Percentiles rank a stretch among this genome's conserved stretches.
Evolutionary conservation across 2,797 vertebrate species (phyloP).

Genomic region (Sarcophilus harrisii): DNA sequence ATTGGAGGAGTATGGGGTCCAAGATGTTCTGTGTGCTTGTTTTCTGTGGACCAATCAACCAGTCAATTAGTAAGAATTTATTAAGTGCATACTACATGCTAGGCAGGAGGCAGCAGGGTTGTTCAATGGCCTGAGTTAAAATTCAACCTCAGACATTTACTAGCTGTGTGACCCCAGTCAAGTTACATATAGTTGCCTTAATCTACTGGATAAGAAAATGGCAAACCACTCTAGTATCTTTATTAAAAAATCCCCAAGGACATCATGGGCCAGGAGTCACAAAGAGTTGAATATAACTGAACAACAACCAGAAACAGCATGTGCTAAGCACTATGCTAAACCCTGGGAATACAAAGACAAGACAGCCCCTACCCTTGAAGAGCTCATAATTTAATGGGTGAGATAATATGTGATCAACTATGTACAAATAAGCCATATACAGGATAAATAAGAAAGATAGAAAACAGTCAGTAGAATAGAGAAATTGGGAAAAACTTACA

Average conservation of each 20-base stretch:
- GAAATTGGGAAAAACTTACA: not conserved
- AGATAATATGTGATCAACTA: not conserved
- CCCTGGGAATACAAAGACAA: not conserved
- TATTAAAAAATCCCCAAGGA: not conserved
- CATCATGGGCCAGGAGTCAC: not conserved
- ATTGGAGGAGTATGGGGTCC: not conserved
- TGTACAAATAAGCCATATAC: not conserved
- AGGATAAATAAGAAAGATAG: not conserved
- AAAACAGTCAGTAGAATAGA: not conserved
- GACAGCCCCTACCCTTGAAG: not conserved
- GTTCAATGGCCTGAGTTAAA: not conserved
- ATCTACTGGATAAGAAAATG: not conserved
- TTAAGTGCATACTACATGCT: not conserved
- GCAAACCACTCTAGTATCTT: not conserved
- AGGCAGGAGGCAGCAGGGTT: not conserved
- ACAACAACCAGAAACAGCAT: not conserved
- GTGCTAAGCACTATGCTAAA: not conserved
- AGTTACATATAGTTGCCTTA: not conserved
- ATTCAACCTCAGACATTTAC: not conserved
- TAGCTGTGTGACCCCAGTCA: not conserved
- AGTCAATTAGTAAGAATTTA: not conserved
- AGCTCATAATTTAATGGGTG: not conserved
- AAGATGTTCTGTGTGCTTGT: not conserved
- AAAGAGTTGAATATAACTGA: not conserved
- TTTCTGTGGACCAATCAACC: not conserved